Percentiles rank a stretch among this genome's conserved stretches.
Conservation (phyloP, 1,140 invertebrate species). For the Drosophila ficusphila region DNA sequence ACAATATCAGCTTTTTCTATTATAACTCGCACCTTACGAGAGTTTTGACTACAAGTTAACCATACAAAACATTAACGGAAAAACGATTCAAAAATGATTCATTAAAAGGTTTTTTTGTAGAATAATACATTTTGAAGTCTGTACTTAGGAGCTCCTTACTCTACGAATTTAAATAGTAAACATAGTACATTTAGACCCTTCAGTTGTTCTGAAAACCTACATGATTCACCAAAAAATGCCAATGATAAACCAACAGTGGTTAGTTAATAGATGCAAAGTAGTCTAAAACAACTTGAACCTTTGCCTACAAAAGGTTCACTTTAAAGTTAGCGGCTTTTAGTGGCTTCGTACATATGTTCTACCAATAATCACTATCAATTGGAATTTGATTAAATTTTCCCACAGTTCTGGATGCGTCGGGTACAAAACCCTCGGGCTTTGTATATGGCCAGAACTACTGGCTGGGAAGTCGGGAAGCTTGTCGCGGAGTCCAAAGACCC, state of each 20-base stretch:
- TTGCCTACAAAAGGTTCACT: not conserved
- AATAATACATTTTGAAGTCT: not conserved
- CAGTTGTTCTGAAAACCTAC: not conserved
- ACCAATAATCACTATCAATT: not conserved
- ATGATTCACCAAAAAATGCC: not conserved
- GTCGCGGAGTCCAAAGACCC: slow-evolving; percentile 67
- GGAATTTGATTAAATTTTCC: not conserved
- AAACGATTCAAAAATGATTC: not conserved
- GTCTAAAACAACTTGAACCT: not conserved
- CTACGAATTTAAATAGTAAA: not conserved
- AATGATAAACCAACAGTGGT: not conserved
- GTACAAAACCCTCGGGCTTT: slow-evolving; percentile 76
- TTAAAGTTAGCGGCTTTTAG: too few relatives aligned
- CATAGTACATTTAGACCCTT: not conserved
- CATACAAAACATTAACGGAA: not conserved
- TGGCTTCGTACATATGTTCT: too few relatives aligned
- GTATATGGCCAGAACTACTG: slow-evolving; percentile 83
- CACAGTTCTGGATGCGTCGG: slow-evolving; percentile 80
- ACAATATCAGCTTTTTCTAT: not conserved
- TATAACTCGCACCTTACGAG: not conserved
- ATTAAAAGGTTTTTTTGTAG: not conserved
- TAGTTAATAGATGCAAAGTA: not conserved
- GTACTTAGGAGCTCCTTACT: not conserved
- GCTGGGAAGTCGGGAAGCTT: slow-evolving; percentile 80
- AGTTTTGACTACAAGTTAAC: not conserved